phyloP scores from a whole-genome alignment of 2,113 vertebrate species.

The Dolichallabes microphthalmus region DNA sequence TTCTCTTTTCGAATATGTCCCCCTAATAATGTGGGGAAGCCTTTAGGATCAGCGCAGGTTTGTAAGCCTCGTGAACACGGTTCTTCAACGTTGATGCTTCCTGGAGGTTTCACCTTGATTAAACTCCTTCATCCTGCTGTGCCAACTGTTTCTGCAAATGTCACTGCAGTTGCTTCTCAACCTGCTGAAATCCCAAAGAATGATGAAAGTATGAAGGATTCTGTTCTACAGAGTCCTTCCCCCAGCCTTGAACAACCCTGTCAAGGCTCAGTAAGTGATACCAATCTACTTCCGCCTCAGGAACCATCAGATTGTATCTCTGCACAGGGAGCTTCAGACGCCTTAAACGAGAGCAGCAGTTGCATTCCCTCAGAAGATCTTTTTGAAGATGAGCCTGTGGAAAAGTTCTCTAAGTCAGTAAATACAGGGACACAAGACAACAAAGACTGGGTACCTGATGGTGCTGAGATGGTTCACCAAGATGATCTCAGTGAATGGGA shows the following conservation, averaged over 20 bases:
- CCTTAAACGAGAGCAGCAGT: background rate
- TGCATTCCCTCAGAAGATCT: background rate
- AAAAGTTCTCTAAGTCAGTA: background rate
- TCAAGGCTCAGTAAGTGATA: slow-evolving; percentile 2
- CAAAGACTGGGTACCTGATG: slow-evolving; percentile 10
- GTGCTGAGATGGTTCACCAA: slow-evolving; percentile 2
- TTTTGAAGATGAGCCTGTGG: background rate
- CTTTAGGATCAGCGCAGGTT: background rate
- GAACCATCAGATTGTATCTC: background rate
- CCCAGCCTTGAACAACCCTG: background rate
- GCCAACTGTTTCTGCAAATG: background rate
- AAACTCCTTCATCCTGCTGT: slow-evolving; percentile 22
- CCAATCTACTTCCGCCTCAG: background rate
- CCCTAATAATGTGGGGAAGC: slow-evolving; percentile 59
- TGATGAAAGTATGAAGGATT: background rate
- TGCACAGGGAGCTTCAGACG: background rate
- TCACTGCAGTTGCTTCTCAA: background rate
- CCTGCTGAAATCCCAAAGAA: background rate
- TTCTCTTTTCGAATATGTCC: slow-evolving; percentile 83
- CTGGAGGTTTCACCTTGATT: slow-evolving; percentile 85
- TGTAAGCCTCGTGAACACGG: slow-evolving; percentile 50
- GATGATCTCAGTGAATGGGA: slow-evolving; percentile 2
- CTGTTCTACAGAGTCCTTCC: background rate
- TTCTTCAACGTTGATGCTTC: slow-evolving; percentile 72
- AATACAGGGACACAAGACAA: background rate